A percentile compares a stretch with the other conserved stretches of the same genome.
These are phyloP conservation scores for Netelia fuscicornis DNA, from an alignment of 2,888 invertebrate genomes.

Conservation along the genomic window DNA sequence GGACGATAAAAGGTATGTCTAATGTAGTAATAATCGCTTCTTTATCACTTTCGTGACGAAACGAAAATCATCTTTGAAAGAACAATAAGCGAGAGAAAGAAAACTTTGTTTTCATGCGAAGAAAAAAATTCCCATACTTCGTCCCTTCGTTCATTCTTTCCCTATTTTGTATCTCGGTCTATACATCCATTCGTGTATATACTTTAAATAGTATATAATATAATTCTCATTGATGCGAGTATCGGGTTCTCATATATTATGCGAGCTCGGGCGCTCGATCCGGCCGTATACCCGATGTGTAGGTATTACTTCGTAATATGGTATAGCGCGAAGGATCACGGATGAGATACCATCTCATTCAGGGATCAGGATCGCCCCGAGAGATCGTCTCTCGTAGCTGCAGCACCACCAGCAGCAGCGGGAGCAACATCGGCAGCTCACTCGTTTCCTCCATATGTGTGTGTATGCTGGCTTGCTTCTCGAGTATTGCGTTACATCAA, in stretches of 20 bases:
- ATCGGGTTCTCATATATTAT: conserved; percentile 61
- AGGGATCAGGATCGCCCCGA: conserved; percentile 79
- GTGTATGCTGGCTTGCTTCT: conserved; percentile 18
- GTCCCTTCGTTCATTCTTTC: conserved; percentile 1
- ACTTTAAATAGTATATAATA: conserved; percentile 38
- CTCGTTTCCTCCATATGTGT: conserved; percentile 1
- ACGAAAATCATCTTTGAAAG: too few species aligned
- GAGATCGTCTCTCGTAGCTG: conserved; percentile 31
- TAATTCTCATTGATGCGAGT: conserved; percentile 62
- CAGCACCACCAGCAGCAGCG: conserved; percentile 6
- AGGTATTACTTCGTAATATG: conserved; percentile 49
- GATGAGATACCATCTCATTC: conserved; percentile 80
- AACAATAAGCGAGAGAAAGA: too few species aligned
- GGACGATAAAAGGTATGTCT: conserved; percentile 1
- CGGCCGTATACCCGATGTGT: conserved; percentile 29
- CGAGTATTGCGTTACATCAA: conserved; percentile 82
- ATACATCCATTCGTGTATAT: neutral
- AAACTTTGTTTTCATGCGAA: too few species aligned
- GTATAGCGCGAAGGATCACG: conserved; percentile 67
- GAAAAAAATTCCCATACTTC: too few species aligned
- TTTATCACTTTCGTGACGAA: neutral
- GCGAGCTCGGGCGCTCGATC: conserved; percentile 21
- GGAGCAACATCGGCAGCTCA: conserved; percentile 8
- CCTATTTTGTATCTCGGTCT: neutral
- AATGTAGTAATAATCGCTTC: neutral